Conservation (phyloP, 2,113 vertebrate genomes). For the Oreochromis tanganicae region DNA sequence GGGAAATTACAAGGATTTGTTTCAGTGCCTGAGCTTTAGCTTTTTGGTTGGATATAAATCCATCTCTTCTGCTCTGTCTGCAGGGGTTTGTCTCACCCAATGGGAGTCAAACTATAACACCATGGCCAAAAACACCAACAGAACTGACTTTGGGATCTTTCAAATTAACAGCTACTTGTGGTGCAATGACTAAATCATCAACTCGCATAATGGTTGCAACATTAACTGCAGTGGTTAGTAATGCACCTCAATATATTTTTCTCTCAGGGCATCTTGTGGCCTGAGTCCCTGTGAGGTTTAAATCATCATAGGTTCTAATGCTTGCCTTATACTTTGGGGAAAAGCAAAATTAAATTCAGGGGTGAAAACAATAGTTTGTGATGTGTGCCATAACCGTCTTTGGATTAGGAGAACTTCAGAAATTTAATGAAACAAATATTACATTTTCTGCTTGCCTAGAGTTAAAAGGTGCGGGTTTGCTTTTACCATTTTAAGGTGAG, state of each 20-base stretch:
- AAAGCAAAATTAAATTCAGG: not conserved
- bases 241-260: not conserved
- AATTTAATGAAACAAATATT: not conserved
- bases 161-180: conserved; percentile 55
- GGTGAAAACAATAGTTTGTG: not conserved
- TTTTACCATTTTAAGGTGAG: not conserved
- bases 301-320: too few relatives aligned
- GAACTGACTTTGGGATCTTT: conserved; percentile 46
- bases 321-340: not conserved
- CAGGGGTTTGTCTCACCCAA: conserved; percentile 40
- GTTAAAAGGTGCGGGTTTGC: accelerated
- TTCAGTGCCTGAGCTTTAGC: too few relatives aligned
- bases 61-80: not conserved
- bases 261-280: not conserved
- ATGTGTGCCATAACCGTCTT: not conserved
- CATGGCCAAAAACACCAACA: not conserved
- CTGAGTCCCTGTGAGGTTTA: not conserved
- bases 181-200: not conserved
- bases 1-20: too few relatives aligned
- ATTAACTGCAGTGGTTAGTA: conserved; percentile 13
- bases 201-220: not conserved
- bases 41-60: not conserved
- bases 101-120: conserved; percentile 15
- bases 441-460: not conserved
- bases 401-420: not conserved